Evolutionary conservation across 2,888 invertebrate genomes (phyloP), one percentile per base, ranked within the genome.

Genomic region (Carterocephalus palaemon): DNA sequence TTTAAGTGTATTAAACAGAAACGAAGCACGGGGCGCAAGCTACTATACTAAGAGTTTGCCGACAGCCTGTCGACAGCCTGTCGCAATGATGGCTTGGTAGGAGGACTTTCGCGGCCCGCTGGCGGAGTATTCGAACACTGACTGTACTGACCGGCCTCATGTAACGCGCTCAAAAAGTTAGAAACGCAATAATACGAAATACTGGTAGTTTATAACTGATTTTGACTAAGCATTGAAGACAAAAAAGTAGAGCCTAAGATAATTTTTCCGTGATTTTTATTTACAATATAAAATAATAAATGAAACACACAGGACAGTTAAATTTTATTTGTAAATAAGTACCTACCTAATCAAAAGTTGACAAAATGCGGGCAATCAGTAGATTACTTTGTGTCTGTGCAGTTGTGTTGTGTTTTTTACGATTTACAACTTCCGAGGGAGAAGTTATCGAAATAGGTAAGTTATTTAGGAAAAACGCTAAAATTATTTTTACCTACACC

Each of bases 361-460:
- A 1, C 26, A 66, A 53, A 53, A 78, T 78, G 78, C 53, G 48
- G 50, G 55, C 53, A 9, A 40, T 63, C 29, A 62, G 55, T 37
- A 59, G 57, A 48, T 23, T 66, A 9, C 31, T 69, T 19, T 56
- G 62, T 62, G 52, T 70, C 10, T 55, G 70, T 74, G 70, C 45
- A 13, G 50, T 77, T 38, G 60, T 80, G 55, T 51, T 80, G 57
- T 74, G 68, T 51, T 63, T 53, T 60, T 59, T 66, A 15, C 69
- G 69, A 57, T 40, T 64, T 22, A 62, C 67, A 15, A 65, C 39
- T 32, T 59, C 69, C 1, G 67, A 69, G 39, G 55, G 57, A 31
- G 77, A 77, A 56, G 66, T 57, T 19, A 32, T 47, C 2, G 75
- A 76, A 55, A 79, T 81, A 31, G 60, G 82, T 81, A 60, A 64